Evolutionary conservation across 1,140 invertebrate species (phyloP), one percentile per base, ranked within the genome.

Genomic region (Glossosoma conforme): DNA sequence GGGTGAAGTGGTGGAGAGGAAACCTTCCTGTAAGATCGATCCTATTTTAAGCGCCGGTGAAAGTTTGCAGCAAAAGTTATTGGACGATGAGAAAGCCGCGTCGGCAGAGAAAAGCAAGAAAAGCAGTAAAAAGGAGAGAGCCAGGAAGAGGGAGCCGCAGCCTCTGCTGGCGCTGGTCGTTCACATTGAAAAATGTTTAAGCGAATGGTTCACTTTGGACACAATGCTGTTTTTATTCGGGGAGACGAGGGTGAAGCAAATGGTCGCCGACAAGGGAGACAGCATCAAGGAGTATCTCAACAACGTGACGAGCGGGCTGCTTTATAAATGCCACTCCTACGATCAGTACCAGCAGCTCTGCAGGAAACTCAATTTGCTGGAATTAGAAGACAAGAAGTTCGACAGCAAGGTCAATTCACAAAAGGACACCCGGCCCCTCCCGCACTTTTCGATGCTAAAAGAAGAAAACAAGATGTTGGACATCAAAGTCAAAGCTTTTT

Each of bases 201-300:
- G 70, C 11, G 74, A 80, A 62, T 82, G 79, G 80, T 70, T 80
- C 50, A 77, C 73, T n/a, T 55, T 81, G 14, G 79, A 81, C 42
- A 75, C 77, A 2, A 61, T 77, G 44, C 59, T 77, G 6, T 77
- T 76, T 57, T 51, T 82, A 43, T 74, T 77, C 65, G 77, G 78
- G 2, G 76, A 80, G 62, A 64, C 68, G 24, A 75, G 67, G 65
- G 67, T 81, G 3, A 78, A 74, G 64, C 66, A 77, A 63, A 68
- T 78, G 53, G 64, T 82, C 2, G 56, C 64, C 36, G 73, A 77
- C 43, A 78, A 78, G 62, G 75, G 74, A 37, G 65, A 72, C 58
- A 63, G 61, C 61, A 68, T 80, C 28, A 70, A 72, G 58, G 65
- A 76, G 38, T 78, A 77, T 60, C 65, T 78, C 51, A 70, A 75